Base-by-base conservation (phyloP, 2,797 vertebrate genomes). In the Pampus argenteus region DNA sequence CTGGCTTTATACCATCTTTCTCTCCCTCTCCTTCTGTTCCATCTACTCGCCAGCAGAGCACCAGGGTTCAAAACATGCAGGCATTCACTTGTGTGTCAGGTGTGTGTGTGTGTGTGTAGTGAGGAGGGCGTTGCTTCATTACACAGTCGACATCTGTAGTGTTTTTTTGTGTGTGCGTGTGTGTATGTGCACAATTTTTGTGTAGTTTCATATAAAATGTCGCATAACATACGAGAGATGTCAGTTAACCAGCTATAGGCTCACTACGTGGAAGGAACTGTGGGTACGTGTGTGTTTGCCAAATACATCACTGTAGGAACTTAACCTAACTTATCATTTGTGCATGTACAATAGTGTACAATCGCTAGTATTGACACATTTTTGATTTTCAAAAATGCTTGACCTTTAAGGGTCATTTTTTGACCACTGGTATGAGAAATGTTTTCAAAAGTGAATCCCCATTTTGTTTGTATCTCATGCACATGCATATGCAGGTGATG, bases 61-160 rank as follows among this genome's bases (percentile, higher is more conserved):
- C 50, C 51, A 54, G 77, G 87, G 85, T 89, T 88, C 9, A 90
- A 89, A 85, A 81, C 86, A 90, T 79, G 80, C 82, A 83, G 86
- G 83, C 84, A 91, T 73, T 62, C 49, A 80, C 78, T 58, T 55
- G 68, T 87, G 79, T 87, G 70, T 61, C 84, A 87, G 77, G 74
- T 90, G 77, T 76, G 62, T 55, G 23, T 65, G 26, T 50, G 34
- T 52, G 61, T 62, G 44, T 52, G 48, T 40, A 22, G 38, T 51
- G 40, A 51, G 26, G 51, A 66, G 15, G 54, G 55, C 31, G 36
- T 69, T 70, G 62, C 26, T 69, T 88, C 77, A 81, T 84, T 84
- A 86, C 75, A 81, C 20, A 71, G 50, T 63, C 3, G 23, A 82
- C 82, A 90, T 86, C 75, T 82, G 84, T 71, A 78, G 61, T 57